phyloP scores from a whole-genome alignment of 2,888 invertebrate genomes.

The Theretra japonica region DNA sequence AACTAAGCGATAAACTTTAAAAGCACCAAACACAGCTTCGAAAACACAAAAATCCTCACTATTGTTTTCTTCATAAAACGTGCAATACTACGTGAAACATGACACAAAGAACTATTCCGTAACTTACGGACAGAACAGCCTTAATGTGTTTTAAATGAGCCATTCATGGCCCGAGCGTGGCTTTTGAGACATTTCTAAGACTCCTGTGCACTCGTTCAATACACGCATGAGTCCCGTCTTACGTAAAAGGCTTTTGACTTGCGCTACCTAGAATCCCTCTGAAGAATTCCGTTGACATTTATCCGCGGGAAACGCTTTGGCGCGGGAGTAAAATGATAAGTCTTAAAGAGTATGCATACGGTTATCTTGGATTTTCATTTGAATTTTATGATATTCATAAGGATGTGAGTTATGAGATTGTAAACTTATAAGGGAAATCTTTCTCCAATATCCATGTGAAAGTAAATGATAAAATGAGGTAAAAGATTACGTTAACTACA shows the following conservation, averaged over 20 bases:
- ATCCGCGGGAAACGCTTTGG: not conserved
- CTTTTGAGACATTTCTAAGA: constrained; percentile 23
- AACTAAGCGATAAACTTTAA: not conserved
- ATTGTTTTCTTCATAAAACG: not conserved
- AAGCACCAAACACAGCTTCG: not conserved
- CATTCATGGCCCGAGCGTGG: constrained; percentile 15
- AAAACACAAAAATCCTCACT: not conserved
- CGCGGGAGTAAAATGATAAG: not conserved
- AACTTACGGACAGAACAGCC: constrained; percentile 16
- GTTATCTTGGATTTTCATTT: too few relatives aligned
- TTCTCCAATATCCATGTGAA: too few relatives aligned
- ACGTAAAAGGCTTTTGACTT: constrained; percentile 24
- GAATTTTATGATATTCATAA: too few relatives aligned
- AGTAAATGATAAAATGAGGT: too few relatives aligned
- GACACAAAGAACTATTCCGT: constrained; percentile 20
- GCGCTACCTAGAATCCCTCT: constrained; percentile 16
- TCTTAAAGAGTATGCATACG: not conserved
- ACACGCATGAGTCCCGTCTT: constrained; percentile 16
- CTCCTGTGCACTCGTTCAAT: constrained; percentile 22
- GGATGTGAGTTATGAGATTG: too few relatives aligned
- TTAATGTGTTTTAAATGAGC: constrained; percentile 26
- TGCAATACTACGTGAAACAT: not conserved
- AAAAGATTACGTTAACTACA: too few relatives aligned
- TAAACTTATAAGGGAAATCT: too few relatives aligned
- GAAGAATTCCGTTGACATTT: constrained; percentile 23